Conservation (phyloP, 2,113 vertebrate genomes). For the Leptobrachium leishanense region DNA sequence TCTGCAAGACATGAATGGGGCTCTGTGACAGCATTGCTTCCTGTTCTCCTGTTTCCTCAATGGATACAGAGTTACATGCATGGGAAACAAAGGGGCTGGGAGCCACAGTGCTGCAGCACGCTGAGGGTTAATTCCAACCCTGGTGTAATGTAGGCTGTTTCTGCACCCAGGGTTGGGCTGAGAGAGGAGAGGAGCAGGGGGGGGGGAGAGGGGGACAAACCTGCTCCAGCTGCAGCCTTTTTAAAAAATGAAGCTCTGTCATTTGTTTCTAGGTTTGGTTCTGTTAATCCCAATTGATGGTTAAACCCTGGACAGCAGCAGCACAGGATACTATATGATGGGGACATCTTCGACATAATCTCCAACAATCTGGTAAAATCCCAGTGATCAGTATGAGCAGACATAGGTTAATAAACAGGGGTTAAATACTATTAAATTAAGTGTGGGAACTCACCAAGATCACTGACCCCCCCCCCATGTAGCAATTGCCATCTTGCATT, state of each 20-base stretch:
- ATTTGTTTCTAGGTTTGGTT: not conserved
- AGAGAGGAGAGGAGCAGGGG: no score
- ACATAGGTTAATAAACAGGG: not conserved
- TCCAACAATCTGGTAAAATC: not conserved
- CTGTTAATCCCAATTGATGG: constrained; percentile 15
- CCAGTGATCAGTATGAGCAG: constrained; percentile 7
- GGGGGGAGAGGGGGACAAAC: no score
- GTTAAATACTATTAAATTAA: no score
- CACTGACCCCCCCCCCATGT: no score
- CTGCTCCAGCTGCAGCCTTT: not conserved
- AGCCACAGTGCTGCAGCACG: not conserved
- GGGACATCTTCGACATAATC: constrained; percentile 8
- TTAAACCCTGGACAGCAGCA: not conserved
- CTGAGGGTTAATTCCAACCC: not conserved
- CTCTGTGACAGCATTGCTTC: no score
- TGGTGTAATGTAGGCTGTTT: not conserved
- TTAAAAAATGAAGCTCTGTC: not conserved
- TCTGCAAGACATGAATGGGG: constrained; percentile 32
- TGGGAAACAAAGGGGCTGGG: not conserved
- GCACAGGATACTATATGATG: not conserved
- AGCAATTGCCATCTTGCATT: no score
- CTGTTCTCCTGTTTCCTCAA: not conserved
- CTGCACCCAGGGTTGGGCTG: no score
- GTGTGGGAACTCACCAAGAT: no score
- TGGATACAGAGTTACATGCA: no score